These are phyloP conservation scores for Miniopterus natalensis DNA, from an alignment of 2,113 vertebrate genomes.

Conservation along the genomic window DNA sequence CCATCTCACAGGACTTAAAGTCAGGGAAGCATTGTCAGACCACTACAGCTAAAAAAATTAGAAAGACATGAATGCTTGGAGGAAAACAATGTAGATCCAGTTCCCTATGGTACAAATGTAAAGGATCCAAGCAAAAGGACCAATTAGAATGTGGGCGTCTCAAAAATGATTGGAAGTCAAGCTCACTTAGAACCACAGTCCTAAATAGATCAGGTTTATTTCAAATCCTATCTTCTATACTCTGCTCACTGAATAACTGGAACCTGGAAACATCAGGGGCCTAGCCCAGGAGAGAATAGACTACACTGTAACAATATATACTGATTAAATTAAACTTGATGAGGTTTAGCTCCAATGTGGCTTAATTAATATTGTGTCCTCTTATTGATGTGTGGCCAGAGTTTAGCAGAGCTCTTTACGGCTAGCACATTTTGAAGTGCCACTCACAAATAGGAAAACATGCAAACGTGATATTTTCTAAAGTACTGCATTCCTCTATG, in stretches of 20 bases:
- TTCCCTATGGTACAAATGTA: not conserved
- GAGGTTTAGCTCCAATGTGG: slow-evolving; percentile 4
- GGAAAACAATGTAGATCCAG: not conserved
- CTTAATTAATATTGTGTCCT: slow-evolving; percentile 53
- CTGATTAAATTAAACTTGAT: slow-evolving; percentile 68
- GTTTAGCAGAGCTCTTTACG: slow-evolving; percentile 49
- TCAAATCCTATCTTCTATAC: not conserved
- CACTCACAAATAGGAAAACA: slow-evolving; percentile 64
- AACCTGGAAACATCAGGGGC: not conserved
- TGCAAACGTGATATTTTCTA: slow-evolving; percentile 54
- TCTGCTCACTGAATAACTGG: not conserved
- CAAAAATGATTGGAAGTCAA: not conserved
- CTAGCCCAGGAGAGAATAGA: not conserved
- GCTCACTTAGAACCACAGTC: not conserved
- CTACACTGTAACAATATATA: slow-evolving; percentile 39
- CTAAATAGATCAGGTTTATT: not conserved
- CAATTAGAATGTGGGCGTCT: not conserved
- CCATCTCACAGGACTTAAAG: not conserved
- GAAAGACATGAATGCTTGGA: not conserved
- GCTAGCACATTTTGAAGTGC: not conserved
- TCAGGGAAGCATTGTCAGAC: slow-evolving; percentile 37
- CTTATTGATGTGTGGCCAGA: slow-evolving; percentile 69
- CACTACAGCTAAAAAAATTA: not conserved
- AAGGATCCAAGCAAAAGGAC: not conserved
- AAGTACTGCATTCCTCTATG: slow-evolving; percentile 40